Percentiles rank a stretch among this genome's conserved stretches.
Evolutionary conservation across 1,140 invertebrate species (phyloP).

Genomic region (Subanguina moxae): DNA sequence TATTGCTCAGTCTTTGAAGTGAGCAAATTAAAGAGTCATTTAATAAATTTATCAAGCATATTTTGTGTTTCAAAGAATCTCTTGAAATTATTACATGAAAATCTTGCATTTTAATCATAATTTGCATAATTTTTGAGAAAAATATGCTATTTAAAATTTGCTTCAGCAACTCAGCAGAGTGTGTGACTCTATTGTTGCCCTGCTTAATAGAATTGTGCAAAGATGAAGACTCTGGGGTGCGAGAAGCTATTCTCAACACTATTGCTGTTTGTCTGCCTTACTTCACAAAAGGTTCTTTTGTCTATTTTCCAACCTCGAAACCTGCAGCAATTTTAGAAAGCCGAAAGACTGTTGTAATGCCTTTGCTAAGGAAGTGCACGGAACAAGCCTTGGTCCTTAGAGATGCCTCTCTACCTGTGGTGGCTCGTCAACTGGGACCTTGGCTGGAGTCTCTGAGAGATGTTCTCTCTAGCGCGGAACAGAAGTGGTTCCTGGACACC

Average conservation of each 20-base stretch:
- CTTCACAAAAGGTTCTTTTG: slow-evolving; percentile 61
- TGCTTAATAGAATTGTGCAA: slow-evolving; percentile 63
- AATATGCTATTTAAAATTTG: no score
- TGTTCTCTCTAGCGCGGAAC: slow-evolving; percentile 39
- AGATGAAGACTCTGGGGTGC: slow-evolving; percentile 62
- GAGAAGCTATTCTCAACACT: slow-evolving; percentile 62
- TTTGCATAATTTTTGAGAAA: no score
- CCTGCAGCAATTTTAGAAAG: slow-evolving; percentile 57
- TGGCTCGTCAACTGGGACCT: slow-evolving; percentile 60
- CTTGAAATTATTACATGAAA: slow-evolving; percentile 30
- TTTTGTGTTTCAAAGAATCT: slow-evolving; percentile 3
- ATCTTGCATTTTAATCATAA: no score
- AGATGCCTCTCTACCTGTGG: slow-evolving; percentile 60
- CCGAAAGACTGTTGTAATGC: slow-evolving; percentile 59
- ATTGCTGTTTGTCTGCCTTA: slow-evolving; percentile 61
- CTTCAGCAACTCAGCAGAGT: slow-evolving; percentile 60
- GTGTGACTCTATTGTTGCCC: slow-evolving; percentile 61
- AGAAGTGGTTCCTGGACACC: slow-evolving; percentile 50
- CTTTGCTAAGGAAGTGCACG: slow-evolving; percentile 61
- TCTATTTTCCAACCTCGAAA: not conserved
- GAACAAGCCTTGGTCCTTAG: slow-evolving; percentile 60
- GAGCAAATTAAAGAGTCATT: slow-evolving; percentile 40
- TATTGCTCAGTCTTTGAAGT: slow-evolving; percentile 61
- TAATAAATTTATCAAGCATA: not conserved
- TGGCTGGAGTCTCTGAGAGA: slow-evolving; percentile 44